Evolutionary conservation across 1,140 invertebrate species (phyloP).

Genomic region (Cheumatopsyche charites): DNA sequence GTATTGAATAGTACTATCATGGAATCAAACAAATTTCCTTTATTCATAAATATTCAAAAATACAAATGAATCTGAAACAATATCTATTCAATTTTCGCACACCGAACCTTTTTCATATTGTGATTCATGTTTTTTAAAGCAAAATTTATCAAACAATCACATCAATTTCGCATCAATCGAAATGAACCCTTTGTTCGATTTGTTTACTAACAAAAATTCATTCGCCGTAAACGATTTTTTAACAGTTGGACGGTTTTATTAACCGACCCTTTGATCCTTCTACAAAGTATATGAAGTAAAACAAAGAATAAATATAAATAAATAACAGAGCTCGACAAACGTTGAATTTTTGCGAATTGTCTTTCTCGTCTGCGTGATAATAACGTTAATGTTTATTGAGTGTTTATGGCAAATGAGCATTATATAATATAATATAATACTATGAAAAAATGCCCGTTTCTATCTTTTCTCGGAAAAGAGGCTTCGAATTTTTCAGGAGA

Average conservation of each 20-base stretch:
- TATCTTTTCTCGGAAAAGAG: no score
- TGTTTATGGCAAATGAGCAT: neutral
- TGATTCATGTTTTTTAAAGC: no score
- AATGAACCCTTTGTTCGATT: neutral
- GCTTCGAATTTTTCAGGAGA: neutral
- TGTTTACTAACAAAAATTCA: neutral
- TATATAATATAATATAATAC: neutral
- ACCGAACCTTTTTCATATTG: no score
- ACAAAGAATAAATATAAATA: neutral
- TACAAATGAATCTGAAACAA: no score
- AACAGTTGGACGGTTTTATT: neutral
- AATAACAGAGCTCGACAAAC: neutral
- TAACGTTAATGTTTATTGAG: slow-evolving; percentile 1
- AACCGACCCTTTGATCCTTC: slow-evolving; percentile 11
- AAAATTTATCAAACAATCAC: no score
- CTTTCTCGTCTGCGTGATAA: neutral
- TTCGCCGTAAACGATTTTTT: neutral
- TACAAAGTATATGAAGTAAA: no score
- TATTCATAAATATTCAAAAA: no score
- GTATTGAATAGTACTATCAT: no score
- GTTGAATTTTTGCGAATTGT: neutral
- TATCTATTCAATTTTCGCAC: no score
- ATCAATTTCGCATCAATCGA: neutral
- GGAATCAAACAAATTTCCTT: no score
- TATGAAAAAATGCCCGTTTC: neutral